A percentile compares a stretch with the other conserved stretches of the same genome.
These are phyloP conservation scores for Arge pagana DNA, from an alignment of 2,888 invertebrate species.

Conservation along the genomic window DNA sequence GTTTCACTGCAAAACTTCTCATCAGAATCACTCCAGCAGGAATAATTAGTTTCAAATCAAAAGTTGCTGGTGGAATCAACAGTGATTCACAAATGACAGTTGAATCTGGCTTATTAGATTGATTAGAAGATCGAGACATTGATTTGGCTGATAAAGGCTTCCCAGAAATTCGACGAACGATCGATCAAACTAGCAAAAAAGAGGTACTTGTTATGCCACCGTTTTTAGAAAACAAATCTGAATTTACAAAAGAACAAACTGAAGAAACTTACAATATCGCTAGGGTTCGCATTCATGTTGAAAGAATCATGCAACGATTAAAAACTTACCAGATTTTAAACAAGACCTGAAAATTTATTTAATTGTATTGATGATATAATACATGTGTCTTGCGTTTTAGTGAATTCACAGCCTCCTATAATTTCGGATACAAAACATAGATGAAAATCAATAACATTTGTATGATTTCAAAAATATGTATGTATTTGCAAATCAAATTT, in stretches of 20 bases:
- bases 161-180: constrained; percentile 23
- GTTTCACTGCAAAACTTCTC: constrained; percentile 28
- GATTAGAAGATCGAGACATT: constrained; percentile 27
- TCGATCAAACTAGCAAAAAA: constrained; percentile 23
- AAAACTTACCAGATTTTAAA: constrained; percentile 19
- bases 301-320: constrained; percentile 26
- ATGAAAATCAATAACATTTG: not conserved
- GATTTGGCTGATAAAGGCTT: constrained; percentile 34
- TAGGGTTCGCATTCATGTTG: constrained; percentile 24
- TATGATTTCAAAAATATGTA: not conserved
- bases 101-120: constrained; percentile 24
- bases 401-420: constrained; percentile 15
- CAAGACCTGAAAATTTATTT: constrained; percentile 10
- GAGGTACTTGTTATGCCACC: constrained; percentile 29
- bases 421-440: not conserved
- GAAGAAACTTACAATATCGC: constrained; percentile 20
- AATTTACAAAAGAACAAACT: constrained; percentile 17
- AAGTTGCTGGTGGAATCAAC: constrained; percentile 23
- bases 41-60: constrained; percentile 24
- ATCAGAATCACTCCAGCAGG: constrained; percentile 28
- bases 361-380: constrained; percentile 9
- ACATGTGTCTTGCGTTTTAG: constrained; percentile 15
- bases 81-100: constrained; percentile 28
- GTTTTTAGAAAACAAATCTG: constrained; percentile 20
- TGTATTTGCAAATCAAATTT: not conserved